Evolutionary conservation across 2,797 vertebrate species (phyloP), one percentile per base, ranked within the genome.

Genomic region (Catharus ustulatus): DNA sequence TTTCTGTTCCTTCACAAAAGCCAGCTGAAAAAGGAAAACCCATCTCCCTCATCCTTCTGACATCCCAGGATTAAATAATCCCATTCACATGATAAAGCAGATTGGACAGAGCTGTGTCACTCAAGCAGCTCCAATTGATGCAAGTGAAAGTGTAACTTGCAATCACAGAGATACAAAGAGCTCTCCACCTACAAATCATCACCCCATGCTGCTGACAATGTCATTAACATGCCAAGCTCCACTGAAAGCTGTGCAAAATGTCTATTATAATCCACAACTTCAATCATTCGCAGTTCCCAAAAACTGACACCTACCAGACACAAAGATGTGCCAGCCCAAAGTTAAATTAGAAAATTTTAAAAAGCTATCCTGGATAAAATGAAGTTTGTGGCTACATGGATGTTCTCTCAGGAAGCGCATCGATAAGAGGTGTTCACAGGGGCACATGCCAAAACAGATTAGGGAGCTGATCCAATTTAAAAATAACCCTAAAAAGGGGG

Each of bases 111-210:
- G 78, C 67, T 64, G 54, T 89, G 57, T 83, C 72, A 77, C 66
- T 83, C 80, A 59, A 93, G 77, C 87, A 84, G 77, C 74, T 82
- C 63, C 18, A 93, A 92, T 1, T n/a, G 64, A 75, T 93, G 89
- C 75, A 92, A 85, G 80, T 79, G 46, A 76, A 86, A 96, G 77
- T 48, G 26, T 64, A 69, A 93, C 90, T 62, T 92, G 92, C 81
- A 84, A 67, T 87, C 51, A 69, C 24, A 67, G 78, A 87, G 78
- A 91, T 40, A 82, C 48, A 73, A 89, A 74, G 20, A 94, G 89
- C 68, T 94, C 57, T 84, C 89, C 79, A 83, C 93, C 86, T 87
- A 77, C 72, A 95, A 90, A 81, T 51, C 64, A 84, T 78, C 85
- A 67, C 55, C 83, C 82, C 62, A 17, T 54, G 58, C 78, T 90